phyloP scores from a whole-genome alignment of 1,140 invertebrate genomes.

The Euura saliciscinereae region DNA sequence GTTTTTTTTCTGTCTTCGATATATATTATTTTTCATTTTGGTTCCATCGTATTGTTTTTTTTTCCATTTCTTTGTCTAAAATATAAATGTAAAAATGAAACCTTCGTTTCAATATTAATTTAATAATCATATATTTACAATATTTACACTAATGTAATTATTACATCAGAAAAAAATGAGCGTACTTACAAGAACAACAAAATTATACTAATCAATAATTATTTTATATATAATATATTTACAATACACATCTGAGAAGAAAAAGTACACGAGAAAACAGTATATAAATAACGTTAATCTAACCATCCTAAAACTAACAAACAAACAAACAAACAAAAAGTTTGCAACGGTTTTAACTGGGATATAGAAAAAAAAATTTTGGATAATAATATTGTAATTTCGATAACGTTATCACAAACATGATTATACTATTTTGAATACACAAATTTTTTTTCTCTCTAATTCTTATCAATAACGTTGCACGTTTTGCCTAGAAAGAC shows the following conservation, averaged over 20 bases:
- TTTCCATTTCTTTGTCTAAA: slow-evolving; percentile 29
- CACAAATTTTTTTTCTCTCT: background rate
- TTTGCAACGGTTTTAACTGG: too few relatives aligned
- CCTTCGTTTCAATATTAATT: slow-evolving; percentile 35
- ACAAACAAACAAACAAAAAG: too few relatives aligned
- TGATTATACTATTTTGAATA: background rate
- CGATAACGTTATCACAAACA: background rate
- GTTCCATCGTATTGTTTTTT: background rate
- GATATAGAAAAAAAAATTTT: too few relatives aligned
- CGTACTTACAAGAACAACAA: too few relatives aligned
- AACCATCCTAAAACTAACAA: background rate
- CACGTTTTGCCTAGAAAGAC: too few relatives aligned
- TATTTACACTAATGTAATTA: slow-evolving; percentile 28
- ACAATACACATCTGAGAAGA: slow-evolving; percentile 7
- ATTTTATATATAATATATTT: slow-evolving; percentile 9
- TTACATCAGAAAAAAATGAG: background rate
- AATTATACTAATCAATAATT: too few relatives aligned
- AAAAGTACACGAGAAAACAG: background rate
- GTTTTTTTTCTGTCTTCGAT: too few relatives aligned
- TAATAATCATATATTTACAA: slow-evolving; percentile 22
- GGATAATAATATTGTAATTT: background rate
- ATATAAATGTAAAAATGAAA: slow-evolving; percentile 44
- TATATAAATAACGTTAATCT: background rate
- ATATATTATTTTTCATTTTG: slow-evolving; percentile 13
- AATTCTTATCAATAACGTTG: too few relatives aligned